Evolutionary conservation across 1,140 invertebrate genomes (phyloP).

Genomic region (Trigoniulus corallinus): DNA sequence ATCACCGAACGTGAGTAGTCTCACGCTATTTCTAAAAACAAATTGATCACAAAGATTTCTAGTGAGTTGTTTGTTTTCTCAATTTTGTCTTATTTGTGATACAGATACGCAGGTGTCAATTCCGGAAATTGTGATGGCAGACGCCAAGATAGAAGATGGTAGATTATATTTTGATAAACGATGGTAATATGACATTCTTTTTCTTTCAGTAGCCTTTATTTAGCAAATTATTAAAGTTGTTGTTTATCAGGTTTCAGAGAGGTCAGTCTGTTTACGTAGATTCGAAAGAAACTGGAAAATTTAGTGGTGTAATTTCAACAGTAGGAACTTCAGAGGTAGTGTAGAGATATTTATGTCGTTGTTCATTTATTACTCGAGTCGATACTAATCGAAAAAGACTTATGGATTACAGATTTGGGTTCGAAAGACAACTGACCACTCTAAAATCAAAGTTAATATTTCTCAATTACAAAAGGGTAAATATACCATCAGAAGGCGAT

Average conservation of each 20-base stretch:
- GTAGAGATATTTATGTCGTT: slow-evolving; percentile 9
- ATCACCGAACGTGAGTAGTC: neutral
- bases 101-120: neutral
- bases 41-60: neutral
- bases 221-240: slow-evolving; percentile 8
- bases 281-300: slow-evolving; percentile 61
- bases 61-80: neutral
- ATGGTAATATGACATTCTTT: slow-evolving; percentile 40
- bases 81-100: neutral
- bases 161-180: slow-evolving; percentile 81
- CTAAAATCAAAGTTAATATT: slow-evolving; percentile 64
- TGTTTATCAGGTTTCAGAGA: slow-evolving; percentile 58
- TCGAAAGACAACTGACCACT: slow-evolving; percentile 60
- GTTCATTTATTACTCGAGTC: slow-evolving; percentile 13
- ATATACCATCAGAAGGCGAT: slow-evolving; percentile 62
- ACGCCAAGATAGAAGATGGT: slow-evolving; percentile 82
- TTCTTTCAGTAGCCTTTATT: neutral
- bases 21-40: neutral
- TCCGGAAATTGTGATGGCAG: slow-evolving; percentile 20
- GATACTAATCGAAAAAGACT: too few species aligned
- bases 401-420: slow-evolving; percentile 78
- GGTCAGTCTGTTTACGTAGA: slow-evolving; percentile 84
- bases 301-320: slow-evolving; percentile 69
- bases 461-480: slow-evolving; percentile 71
- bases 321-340: slow-evolving; percentile 70